Percentiles rank a stretch among this genome's conserved stretches.
Evolutionary conservation across 2,113 vertebrate genomes (phyloP).

Genomic region (Limnothrissa miodon): DNA sequence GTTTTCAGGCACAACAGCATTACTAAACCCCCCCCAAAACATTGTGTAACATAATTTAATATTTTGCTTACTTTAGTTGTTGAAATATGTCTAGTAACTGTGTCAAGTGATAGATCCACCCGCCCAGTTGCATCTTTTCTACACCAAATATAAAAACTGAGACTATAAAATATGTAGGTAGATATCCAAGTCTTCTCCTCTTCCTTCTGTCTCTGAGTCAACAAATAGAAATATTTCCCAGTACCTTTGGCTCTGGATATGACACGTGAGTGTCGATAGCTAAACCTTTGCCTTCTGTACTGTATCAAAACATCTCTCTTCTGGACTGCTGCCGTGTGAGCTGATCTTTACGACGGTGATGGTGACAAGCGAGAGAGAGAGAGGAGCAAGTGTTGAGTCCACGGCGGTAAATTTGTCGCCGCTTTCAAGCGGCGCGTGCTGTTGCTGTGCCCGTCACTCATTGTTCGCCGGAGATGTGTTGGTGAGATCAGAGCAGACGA

Average conservation of each 20-base stretch:
- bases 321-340: conserved; percentile 22
- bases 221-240: not conserved
- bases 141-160: not conserved
- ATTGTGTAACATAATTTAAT: not conserved
- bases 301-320: conserved; percentile 27
- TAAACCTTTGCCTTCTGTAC: not conserved
- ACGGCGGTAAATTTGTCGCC: conserved; percentile 19
- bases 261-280: not conserved
- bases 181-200: not conserved
- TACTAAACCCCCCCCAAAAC: not conserved
- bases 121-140: not conserved
- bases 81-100: not conserved
- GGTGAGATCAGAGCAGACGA: conserved; percentile 13
- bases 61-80: not conserved
- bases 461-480: conserved; percentile 32
- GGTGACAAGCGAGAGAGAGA: not conserved
- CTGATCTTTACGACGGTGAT: conserved; percentile 38
- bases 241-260: not conserved
- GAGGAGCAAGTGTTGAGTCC: not conserved
- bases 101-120: not conserved
- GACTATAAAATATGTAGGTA: not conserved
- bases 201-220: not conserved
- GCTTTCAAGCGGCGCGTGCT: conserved; percentile 30
- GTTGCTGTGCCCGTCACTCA: conserved; percentile 33
- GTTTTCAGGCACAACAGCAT: not conserved